Evolutionary conservation across 2,888 invertebrate species (phyloP), one percentile per base, ranked within the genome.

Genomic region (Therioaphis trifolii): DNA sequence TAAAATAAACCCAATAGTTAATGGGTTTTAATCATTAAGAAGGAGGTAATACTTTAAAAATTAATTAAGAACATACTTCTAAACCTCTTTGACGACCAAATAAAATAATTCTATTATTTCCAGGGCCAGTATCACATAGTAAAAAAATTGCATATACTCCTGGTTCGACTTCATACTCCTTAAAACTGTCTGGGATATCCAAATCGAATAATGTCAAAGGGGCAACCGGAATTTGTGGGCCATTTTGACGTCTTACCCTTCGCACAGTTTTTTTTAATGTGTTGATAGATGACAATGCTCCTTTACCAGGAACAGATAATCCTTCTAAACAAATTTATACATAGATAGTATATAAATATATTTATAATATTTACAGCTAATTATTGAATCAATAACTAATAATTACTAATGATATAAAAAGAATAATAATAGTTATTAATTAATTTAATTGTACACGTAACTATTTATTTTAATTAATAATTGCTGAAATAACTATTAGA

Each of bases 171-270:
- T 46, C 18, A 27, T 72, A 72, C 27, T 49, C 27, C 24, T 72
- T 72, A 18, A 72, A 72, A 29, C 21, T 49, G 15, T 72, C 29
- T 52, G 72, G 49, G 29, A 52, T 72, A 29, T 29, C 72, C 29
- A 72, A 72, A 29, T 72, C 72, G 9, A 72, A 18, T 52, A 72
- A 72, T 29, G 52, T 46, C 18, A 72, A 29, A n/a, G 74, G 74
- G 21, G 74, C 74, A 55, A 35, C 21, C 4, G 74, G 74, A 49
- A 74, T 74, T 46, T 55, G n/a, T 12, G 74, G 29, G 2, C 74
- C 55, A 14, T 74, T 74, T 55, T 55, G 35, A 12, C 29, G 35
- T n/a, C 74, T 35, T 27, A 40, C 27, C 35, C 52, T 55, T 14
- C 74, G 18, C 2, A 74, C 35, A 55, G 55, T 35, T 5, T 74